phyloP scores from a whole-genome alignment of 2,888 invertebrate genomes.

The Eupithecia inturbata region DNA sequence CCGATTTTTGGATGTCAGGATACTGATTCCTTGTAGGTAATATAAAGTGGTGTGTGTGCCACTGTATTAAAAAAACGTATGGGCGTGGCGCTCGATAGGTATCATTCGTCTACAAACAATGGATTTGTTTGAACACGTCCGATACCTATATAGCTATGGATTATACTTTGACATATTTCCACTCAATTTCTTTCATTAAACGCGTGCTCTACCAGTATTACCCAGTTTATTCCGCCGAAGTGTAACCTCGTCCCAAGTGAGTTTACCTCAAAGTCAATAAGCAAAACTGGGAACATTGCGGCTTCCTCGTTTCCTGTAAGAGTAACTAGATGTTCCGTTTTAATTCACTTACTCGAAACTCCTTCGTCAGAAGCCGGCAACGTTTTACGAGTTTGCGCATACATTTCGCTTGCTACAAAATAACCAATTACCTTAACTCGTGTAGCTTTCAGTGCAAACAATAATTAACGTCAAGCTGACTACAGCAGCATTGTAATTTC shows the following conservation, averaged over 20 bases:
- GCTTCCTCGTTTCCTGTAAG: conserved; percentile 23
- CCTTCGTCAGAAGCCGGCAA: conserved; percentile 40
- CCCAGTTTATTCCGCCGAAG: background rate
- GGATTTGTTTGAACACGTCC: too few relatives aligned
- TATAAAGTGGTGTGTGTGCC: background rate
- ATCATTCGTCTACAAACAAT: too few relatives aligned
- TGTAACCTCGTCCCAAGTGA: conserved; percentile 5
- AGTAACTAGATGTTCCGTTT: conserved; percentile 44
- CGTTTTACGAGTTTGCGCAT: conserved; percentile 56
- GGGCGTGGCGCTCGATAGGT: background rate
- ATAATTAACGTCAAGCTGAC: conserved; percentile 12
- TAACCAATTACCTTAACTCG: conserved; percentile 54
- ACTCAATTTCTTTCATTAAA: background rate
- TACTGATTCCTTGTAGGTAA: background rate
- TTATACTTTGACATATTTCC: background rate
- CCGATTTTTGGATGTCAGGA: background rate
- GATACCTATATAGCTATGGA: too few relatives aligned
- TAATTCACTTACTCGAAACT: conserved; percentile 59
- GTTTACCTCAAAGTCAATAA: conserved; percentile 20
- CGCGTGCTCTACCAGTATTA: background rate
- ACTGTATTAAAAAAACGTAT: background rate
- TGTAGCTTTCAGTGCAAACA: conserved; percentile 11
- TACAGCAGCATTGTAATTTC: background rate
- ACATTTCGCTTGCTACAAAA: conserved; percentile 53
- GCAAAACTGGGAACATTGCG: conserved; percentile 22